Percentiles rank a stretch among this genome's conserved stretches.
These are phyloP conservation scores for Drosophila suzukii DNA, from an alignment of 1,140 invertebrate species.

Conservation along the genomic window DNA sequence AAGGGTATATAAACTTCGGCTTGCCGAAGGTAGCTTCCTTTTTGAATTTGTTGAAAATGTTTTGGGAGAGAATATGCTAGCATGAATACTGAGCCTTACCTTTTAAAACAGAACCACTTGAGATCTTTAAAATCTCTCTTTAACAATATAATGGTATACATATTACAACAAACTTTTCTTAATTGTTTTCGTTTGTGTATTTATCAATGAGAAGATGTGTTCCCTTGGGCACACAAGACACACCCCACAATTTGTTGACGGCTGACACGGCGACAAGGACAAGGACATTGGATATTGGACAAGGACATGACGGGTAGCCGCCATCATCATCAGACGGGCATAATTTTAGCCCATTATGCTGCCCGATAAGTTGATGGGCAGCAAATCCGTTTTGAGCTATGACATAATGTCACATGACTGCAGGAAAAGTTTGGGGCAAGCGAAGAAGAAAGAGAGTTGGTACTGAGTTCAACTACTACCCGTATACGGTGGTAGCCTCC, in stretches of 20 bases:
- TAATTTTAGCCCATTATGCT: slow-evolving; percentile 51
- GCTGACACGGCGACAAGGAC: slow-evolving; percentile 38
- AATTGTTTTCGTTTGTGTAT: too few relatives aligned
- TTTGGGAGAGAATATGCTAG: too few relatives aligned
- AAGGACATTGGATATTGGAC: slow-evolving; percentile 26
- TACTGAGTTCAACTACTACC: slow-evolving; percentile 1
- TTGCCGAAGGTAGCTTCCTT: too few relatives aligned
- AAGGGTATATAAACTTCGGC: too few relatives aligned
- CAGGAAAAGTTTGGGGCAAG: slow-evolving; percentile 15
- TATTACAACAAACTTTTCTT: too few relatives aligned
- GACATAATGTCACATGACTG: slow-evolving; percentile 56
- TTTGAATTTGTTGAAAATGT: too few relatives aligned
- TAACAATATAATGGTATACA: not conserved
- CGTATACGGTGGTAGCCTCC: not conserved
- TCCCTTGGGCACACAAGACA: not conserved
- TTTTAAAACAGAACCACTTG: too few relatives aligned
- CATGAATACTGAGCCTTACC: too few relatives aligned
- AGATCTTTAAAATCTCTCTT: too few relatives aligned
- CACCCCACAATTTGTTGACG: slow-evolving; percentile 10
- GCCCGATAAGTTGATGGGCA: slow-evolving; percentile 40
- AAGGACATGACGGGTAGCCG: slow-evolving; percentile 19
- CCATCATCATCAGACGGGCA: slow-evolving; percentile 22
- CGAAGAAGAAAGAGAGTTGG: not conserved
- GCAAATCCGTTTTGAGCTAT: slow-evolving; percentile 7
- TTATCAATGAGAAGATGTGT: too few relatives aligned